Evolutionary conservation across 92 coral and sea anemone species (phyloP).

Genomic region (Anthopleura xanthogrammica): DNA sequence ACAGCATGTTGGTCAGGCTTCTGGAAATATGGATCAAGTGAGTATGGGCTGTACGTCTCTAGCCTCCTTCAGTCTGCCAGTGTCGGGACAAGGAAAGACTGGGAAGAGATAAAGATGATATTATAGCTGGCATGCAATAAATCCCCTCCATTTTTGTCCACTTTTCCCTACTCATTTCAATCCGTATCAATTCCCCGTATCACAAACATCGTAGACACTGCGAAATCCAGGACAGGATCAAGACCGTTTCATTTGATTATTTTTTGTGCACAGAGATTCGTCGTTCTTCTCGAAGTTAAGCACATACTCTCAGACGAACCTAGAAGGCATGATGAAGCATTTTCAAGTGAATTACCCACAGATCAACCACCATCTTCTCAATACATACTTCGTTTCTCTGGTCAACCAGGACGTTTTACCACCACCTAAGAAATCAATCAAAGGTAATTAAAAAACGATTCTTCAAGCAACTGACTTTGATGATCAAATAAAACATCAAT

Average conservation of each 20-base stretch:
- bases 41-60: not conserved
- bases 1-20: conserved; percentile 63
- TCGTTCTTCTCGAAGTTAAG: conserved; percentile 72
- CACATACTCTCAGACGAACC: conserved; percentile 67
- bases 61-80: not conserved
- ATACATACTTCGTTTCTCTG: conserved; percentile 62
- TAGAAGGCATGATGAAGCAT: conserved; percentile 64
- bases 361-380: conserved; percentile 61
- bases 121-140: too few species aligned
- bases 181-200: too few species aligned
- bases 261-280: conserved; percentile 51
- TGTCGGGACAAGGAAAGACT: too few species aligned
- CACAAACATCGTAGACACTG: too few species aligned
- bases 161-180: not conserved
- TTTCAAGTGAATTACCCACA: conserved; percentile 74
- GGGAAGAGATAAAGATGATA: too few species aligned
- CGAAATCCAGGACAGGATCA: not conserved
- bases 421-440: conserved; percentile 58
- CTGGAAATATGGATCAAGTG: conserved; percentile 84
- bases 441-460: conserved; percentile 38
- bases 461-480: too few species aligned
- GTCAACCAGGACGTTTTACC: conserved; percentile 62
- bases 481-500: not conserved
- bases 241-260: not conserved
- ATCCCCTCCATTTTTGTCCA: not conserved